Evolutionary conservation across 2,113 vertebrate genomes (phyloP).

Genomic region (Mionectes macconnelli): DNA sequence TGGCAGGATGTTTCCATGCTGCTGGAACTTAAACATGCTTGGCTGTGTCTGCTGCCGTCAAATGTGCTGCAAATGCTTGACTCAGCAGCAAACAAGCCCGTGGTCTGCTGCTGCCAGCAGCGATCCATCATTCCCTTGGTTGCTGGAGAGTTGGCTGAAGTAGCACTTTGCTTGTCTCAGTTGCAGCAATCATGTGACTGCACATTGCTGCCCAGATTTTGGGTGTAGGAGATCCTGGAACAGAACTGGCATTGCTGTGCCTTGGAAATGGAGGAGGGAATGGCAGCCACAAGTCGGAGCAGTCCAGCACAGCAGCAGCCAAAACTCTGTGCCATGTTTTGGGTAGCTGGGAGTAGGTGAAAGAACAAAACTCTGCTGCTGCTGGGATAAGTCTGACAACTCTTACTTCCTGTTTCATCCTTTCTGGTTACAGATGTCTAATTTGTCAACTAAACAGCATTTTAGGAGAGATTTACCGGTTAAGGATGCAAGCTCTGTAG

Average conservation of each 20-base stretch:
- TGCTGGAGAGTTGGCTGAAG: background rate
- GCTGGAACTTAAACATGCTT: background rate
- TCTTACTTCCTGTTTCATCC: background rate
- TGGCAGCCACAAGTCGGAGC: background rate
- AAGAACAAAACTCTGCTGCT: background rate
- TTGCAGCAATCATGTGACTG: background rate
- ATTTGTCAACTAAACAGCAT: background rate
- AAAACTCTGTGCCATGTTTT: slow-evolving; percentile 21
- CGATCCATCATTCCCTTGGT: background rate
- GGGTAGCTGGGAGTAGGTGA: slow-evolving; percentile 40
- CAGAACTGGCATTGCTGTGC: background rate
- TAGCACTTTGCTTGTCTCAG: background rate
- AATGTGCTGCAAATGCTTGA: background rate
- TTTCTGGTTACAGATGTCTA: background rate
- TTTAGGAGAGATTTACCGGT: background rate
- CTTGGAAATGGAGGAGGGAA: background rate
- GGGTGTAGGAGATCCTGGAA: background rate
- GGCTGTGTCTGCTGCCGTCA: background rate
- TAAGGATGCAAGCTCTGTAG: background rate
- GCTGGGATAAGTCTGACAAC: slow-evolving; percentile 8
- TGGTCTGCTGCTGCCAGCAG: background rate
- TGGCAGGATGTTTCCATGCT: background rate
- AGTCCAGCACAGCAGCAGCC: slow-evolving; percentile 26
- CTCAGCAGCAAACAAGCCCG: background rate
- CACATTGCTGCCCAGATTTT: background rate